Percentiles rank a stretch among this genome's conserved stretches.
These are phyloP conservation scores for Isoperla grammatica DNA, from an alignment of 2,888 invertebrate species.

Conservation along the genomic window DNA sequence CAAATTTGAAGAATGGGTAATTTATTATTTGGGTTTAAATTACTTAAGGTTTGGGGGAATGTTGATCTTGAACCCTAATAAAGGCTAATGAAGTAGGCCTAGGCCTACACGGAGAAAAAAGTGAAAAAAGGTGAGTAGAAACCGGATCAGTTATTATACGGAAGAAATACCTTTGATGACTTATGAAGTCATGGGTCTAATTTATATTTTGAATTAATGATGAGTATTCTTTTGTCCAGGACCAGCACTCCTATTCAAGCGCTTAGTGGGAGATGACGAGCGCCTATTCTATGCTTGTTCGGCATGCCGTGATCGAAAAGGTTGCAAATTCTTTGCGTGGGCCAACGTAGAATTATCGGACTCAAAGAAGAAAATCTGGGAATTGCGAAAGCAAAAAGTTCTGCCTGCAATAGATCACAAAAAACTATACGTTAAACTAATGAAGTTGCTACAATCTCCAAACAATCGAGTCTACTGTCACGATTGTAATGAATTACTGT, in stretches of 20 bases:
- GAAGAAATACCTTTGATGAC: too few species aligned
- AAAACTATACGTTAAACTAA: conserved; percentile 49
- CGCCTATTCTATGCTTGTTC: conserved; percentile 74
- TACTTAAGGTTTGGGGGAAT: too few species aligned
- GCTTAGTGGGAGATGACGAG: conserved; percentile 42
- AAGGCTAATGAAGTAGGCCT: too few species aligned
- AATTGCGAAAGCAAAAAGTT: conserved; percentile 45
- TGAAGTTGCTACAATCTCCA: conserved; percentile 48
- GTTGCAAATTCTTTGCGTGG: conserved; percentile 64
- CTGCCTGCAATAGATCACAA: conserved; percentile 50
- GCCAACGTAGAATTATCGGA: conserved; percentile 47
- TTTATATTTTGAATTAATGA: too few species aligned
- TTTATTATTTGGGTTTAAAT: too few species aligned
- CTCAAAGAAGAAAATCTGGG: conserved; percentile 44
- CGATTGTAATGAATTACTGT: conserved; percentile 54
- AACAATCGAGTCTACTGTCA: conserved; percentile 57
- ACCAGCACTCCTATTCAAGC: conserved; percentile 63
- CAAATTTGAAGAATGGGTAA: too few species aligned
- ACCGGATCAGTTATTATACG: too few species aligned
- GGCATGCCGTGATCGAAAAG: conserved; percentile 71
- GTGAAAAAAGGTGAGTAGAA: too few species aligned
- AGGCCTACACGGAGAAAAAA: too few species aligned
- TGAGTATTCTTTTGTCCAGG: conserved; percentile 39
- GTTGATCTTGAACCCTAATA: too few species aligned
- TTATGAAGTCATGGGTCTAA: too few species aligned